Base-by-base conservation (phyloP, 2,797 vertebrate species). In the Tarsius wallacei region DNA sequence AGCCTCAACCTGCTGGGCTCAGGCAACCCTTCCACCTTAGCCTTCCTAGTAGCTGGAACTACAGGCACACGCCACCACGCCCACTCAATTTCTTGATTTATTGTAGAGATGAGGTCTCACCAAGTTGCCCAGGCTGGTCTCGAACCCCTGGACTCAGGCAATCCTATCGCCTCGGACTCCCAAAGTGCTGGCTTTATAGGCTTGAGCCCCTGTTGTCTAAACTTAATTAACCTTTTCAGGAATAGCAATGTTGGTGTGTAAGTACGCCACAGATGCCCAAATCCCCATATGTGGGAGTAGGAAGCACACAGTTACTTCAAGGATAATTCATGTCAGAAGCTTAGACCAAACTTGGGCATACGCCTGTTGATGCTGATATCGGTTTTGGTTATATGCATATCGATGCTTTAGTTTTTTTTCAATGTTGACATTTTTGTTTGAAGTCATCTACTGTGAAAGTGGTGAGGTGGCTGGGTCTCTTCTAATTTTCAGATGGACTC, bases 291-390 rank as follows among this genome's bases (percentile, higher is more conserved):
- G 10, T 31, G 47, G 55, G 77, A 49, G 47, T 47, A 22, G 59
- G 16, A 55, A 28, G 31, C 13, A 36, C 10, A 6, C 2, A 0
- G 42, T 14, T 31, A 31, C 61, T 64, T 82, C 10, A 31, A 2
- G 42, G 22, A 24, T 24, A 24, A 47, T 53, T 26, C 31, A n/a
- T 0, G 2, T 55, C n/a, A n/a, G 55, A 90, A 87, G 33, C 13
- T 7, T 4, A 16, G 31, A 28, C 6, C 55, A 51, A 28, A 6
- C 5, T 3, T 57, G n/a, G 36, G 9, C 6, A 0, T 31, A 6
- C 0, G 3, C 15, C 1, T 51, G 21, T 36, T 86, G 26, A 2
- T 2, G 49, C 5, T 13, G 17, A 51, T 7, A 4, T 42, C 33
- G 12, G 0, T 24, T 12, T 63, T 33, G 28, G 26, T 13, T 91